phyloP scores from a whole-genome alignment of 2,113 vertebrate genomes.

The Mobula birostris region DNA sequence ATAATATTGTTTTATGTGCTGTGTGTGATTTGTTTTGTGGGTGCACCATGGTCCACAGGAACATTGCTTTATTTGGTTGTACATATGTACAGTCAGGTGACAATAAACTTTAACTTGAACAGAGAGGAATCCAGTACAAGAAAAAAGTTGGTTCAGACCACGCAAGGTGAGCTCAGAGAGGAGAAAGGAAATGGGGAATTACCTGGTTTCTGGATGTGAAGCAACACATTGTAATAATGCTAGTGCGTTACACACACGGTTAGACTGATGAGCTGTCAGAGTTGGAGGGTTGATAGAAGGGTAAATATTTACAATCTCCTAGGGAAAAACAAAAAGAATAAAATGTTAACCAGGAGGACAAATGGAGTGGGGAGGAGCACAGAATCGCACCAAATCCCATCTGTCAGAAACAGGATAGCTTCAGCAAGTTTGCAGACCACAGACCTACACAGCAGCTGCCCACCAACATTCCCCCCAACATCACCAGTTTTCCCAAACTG shows the following conservation, averaged over 20 bases:
- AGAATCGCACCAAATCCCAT: not conserved
- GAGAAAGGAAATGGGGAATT: not conserved
- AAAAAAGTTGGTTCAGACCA: not conserved
- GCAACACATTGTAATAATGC: constrained; percentile 93
- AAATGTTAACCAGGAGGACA: not conserved
- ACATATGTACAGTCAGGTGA: too few species aligned
- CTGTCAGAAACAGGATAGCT: not conserved
- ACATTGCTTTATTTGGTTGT: too few species aligned
- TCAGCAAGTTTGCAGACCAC: not conserved
- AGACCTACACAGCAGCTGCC: not conserved
- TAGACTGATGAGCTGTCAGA: constrained; percentile 93
- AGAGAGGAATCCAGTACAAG: not conserved
- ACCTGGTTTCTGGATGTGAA: constrained; percentile 93
- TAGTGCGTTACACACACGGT: constrained; percentile 92
- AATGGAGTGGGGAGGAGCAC: not conserved
- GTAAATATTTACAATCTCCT: constrained; percentile 99
- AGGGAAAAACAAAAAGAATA: constrained; percentile 36
- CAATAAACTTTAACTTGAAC: too few species aligned
- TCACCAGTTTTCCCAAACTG: not conserved
- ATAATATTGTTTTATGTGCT: too few species aligned
- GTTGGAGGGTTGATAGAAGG: constrained; percentile 97
- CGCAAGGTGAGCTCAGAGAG: not conserved
- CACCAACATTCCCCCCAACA: not conserved
- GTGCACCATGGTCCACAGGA: too few species aligned
- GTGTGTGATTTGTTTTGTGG: too few species aligned